Conservation (phyloP, 2,113 vertebrate genomes). For the Ailuropoda melanoleuca region DNA sequence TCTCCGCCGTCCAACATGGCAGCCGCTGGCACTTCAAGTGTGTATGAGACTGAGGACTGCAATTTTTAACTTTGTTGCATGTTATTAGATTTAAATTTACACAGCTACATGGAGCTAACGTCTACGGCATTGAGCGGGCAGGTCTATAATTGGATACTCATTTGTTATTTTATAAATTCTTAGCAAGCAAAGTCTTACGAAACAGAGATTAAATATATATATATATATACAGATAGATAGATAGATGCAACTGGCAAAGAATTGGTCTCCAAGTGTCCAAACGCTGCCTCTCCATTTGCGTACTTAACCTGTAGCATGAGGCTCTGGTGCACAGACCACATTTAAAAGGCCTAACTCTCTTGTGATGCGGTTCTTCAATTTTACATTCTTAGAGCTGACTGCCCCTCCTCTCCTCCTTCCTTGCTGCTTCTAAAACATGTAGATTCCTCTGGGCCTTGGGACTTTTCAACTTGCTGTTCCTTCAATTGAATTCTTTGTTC, state of each 20-base stretch:
- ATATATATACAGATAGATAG: too few species aligned
- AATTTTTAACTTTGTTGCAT: not conserved
- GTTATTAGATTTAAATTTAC: not conserved
- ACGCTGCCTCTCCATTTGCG: not conserved
- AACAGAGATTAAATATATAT: too few species aligned
- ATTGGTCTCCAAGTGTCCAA: not conserved
- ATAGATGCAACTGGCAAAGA: not conserved
- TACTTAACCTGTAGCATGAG: not conserved
- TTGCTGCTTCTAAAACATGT: not conserved
- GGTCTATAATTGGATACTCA: not conserved
- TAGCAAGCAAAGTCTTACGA: not conserved
- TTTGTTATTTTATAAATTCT: not conserved
- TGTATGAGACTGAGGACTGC: not conserved
- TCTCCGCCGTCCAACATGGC: not conserved
- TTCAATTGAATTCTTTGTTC: not conserved
- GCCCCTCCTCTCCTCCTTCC: not conserved
- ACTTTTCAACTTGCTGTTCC: not conserved
- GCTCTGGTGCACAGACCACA: not conserved
- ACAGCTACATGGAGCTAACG: not conserved
- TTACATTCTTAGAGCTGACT: not conserved
- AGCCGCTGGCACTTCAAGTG: not conserved
- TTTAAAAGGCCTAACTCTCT: not conserved
- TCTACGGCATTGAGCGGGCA: too few species aligned
- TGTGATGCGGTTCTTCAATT: not conserved
- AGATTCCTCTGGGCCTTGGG: not conserved